Evolutionary conservation across 2,113 vertebrate species (phyloP).

Genomic region (Camelus dromedarius): DNA sequence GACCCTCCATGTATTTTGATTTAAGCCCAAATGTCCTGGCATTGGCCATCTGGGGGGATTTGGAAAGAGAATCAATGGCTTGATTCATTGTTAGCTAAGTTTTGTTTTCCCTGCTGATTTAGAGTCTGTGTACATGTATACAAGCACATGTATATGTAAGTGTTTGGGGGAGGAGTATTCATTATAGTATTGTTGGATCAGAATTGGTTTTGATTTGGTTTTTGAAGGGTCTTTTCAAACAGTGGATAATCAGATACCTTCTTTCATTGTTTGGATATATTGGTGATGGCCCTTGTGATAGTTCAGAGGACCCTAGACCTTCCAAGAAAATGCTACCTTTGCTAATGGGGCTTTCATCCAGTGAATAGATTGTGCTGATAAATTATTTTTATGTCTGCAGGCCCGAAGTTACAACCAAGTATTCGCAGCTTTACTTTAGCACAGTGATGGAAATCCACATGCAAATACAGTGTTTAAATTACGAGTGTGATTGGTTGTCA

Average conservation of each 20-base stretch:
- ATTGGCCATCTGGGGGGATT: neutral
- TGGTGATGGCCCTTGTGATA: neutral
- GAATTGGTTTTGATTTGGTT: slow-evolving; percentile 17
- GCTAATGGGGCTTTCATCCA: neutral
- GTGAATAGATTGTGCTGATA: neutral
- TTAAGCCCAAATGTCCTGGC: neutral
- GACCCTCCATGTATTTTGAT: neutral
- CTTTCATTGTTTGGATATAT: neutral
- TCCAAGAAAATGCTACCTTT: neutral
- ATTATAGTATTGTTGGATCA: neutral
- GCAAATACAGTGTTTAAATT: neutral
- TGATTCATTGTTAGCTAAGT: neutral
- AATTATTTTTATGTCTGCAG: neutral
- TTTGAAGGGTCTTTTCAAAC: neutral
- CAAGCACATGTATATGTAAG: neutral
- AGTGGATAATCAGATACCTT: neutral
- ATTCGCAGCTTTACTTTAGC: neutral
- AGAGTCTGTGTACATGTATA: neutral
- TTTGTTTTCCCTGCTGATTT: neutral
- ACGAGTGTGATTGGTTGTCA: neutral
- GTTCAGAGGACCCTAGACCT: neutral
- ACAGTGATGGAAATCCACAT: neutral
- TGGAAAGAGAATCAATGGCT: neutral
- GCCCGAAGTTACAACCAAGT: neutral
- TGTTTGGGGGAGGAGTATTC: neutral